Evolutionary conservation across 2,113 vertebrate genomes (phyloP), one percentile per base, ranked within the genome.

Genomic region (Lycocorax pyrrhopterus): DNA sequence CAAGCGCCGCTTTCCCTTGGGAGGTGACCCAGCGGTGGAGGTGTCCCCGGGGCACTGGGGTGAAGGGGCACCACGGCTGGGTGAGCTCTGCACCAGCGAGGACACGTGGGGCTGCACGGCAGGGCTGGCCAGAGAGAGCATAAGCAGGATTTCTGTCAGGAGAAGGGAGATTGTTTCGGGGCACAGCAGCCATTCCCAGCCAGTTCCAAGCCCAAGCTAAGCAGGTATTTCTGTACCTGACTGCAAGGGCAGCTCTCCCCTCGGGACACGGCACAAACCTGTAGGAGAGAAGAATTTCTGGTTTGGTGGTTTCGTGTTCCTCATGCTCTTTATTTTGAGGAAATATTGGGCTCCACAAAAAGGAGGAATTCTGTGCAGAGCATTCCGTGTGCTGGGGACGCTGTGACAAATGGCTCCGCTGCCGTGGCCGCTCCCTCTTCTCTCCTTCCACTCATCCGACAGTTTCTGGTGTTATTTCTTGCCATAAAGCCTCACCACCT

Each of bases 1-100:
- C 23, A 49, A 84, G 32, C 0, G 0, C 15, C 0, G 0, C 43
- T 63, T 63, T 37, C 32, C 66, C 78, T 14, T 3, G 29, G 8
- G 37, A 39, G 59, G 5, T 9, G 46, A 9, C 22, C 26, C 56
- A 2, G 9, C 37, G 68, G 44, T 60, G 76, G 39, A 19, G 63
- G 68, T 22, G 51, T 12, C 72, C 67, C 4, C 0, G 0, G 5
- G 68, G 30, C 30, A 2, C 52, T 0, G 29, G 17, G 75, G 37
- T 16, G 12, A 43, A 27, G 66, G 32, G 44, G 2, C 43, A 30
- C 14, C 49, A n/a, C 10, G 5, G 46, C 53, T 43, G 49, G 56
- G 21, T 16, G 3, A 21, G 30, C 32, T 51, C 39, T 49, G 69
- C n/a, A 27, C 32, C 23, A 15, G 7, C 5, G 4, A 44, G 69